Percentiles rank a stretch among this genome's conserved stretches.
These are phyloP conservation scores for Branchipolynoe longqiensis DNA, from an alignment of 2,888 invertebrate genomes.

Conservation along the genomic window DNA sequence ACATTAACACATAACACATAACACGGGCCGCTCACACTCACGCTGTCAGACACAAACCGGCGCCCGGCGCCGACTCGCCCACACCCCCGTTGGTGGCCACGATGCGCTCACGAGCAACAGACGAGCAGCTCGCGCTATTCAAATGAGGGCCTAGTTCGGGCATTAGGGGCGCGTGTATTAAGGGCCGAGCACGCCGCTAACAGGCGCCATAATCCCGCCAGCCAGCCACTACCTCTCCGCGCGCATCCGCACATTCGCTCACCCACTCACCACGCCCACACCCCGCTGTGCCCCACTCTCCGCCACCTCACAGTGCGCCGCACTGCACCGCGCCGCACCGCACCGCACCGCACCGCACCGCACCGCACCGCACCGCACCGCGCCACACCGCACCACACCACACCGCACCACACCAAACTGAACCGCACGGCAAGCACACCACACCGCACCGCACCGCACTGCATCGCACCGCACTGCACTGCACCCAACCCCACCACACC, in stretches of 20 bases:
- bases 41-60: background rate
- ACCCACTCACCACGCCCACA: too few species aligned
- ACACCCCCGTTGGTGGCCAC: background rate
- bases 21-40: too few species aligned
- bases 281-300: too few species aligned
- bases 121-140: constrained; percentile 22
- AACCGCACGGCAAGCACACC: too few species aligned
- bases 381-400: too few species aligned
- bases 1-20: background rate
- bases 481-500: too few species aligned
- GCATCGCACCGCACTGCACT: too few species aligned
- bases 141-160: constrained; percentile 26
- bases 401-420: too few species aligned
- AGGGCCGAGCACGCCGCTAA: background rate
- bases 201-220: constrained; percentile 24
- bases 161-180: constrained; percentile 14
- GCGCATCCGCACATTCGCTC: background rate
- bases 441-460: too few species aligned
- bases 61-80: background rate
- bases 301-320: background rate
- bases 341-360: background rate
- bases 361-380: background rate
- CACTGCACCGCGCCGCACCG: background rate
- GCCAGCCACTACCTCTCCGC: too few species aligned
- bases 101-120: background rate